A percentile compares a stretch with the other conserved stretches of the same genome.
phyloP scores from a whole-genome alignment of 2,113 vertebrate genomes.

The Athene cunicularia region DNA sequence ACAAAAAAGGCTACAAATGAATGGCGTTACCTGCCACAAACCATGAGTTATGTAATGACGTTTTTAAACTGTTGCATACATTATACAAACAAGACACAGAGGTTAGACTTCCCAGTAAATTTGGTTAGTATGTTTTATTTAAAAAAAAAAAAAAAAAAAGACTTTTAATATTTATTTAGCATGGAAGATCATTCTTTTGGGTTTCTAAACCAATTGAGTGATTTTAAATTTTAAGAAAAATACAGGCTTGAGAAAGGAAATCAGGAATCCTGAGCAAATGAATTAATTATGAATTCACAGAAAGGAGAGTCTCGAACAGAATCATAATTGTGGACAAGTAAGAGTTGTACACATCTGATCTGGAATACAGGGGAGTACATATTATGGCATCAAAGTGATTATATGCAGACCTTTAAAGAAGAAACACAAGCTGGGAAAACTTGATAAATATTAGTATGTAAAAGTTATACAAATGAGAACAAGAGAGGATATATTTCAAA shows the following conservation, averaged over 20 bases:
- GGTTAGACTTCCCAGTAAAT: background rate
- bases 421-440: background rate
- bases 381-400: background rate
- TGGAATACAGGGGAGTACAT: accelerated
- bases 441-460: background rate
- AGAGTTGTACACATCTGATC: background rate
- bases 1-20: background rate
- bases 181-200: background rate
- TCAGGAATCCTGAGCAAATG: background rate
- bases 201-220: background rate
- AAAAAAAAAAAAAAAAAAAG: too few species aligned
- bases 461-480: background rate
- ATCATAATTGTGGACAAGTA: background rate
- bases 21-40: background rate
- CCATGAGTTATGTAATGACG: background rate
- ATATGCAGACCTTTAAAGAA: background rate
- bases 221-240: background rate
- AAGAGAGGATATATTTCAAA: background rate
- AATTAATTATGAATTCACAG: background rate
- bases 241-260: background rate
- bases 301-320: background rate
- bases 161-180: background rate
- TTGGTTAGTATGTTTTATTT: background rate
- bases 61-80: background rate
- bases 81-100: background rate